phyloP scores from a whole-genome alignment of 2,113 vertebrate species.

The Fukomys damarensis region DNA sequence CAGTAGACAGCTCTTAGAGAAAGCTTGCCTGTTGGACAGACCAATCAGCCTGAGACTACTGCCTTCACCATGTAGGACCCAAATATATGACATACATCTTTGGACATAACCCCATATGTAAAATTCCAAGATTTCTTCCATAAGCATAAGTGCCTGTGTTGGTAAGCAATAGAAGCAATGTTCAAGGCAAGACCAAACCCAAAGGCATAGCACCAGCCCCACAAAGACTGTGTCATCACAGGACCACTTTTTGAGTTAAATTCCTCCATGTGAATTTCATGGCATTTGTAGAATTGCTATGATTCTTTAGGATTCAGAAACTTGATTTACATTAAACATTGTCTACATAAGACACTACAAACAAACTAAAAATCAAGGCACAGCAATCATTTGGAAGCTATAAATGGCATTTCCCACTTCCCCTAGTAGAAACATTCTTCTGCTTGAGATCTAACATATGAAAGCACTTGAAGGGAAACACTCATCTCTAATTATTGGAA shows the following conservation, averaged over 20 bases:
- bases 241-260: neutral
- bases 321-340: conserved; percentile 14
- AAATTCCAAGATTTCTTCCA: neutral
- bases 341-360: neutral
- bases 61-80: neutral
- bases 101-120: neutral
- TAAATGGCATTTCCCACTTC: neutral
- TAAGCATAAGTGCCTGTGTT: neutral
- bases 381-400: conserved; percentile 1
- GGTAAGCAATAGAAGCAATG: conserved; percentile 22
- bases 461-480: neutral
- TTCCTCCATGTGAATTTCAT: neutral
- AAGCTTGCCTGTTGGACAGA: neutral
- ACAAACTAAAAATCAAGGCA: neutral
- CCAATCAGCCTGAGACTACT: neutral
- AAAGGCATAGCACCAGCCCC: neutral
- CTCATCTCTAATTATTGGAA: neutral
- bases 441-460: neutral
- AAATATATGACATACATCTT: neutral
- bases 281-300: neutral
- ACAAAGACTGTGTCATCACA: neutral
- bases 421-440: neutral
- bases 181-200: neutral
- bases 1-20: neutral
- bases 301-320: conserved; percentile 41